Conservation (phyloP, 2,797 vertebrate genomes). For the Coendou prehensilis region DNA sequence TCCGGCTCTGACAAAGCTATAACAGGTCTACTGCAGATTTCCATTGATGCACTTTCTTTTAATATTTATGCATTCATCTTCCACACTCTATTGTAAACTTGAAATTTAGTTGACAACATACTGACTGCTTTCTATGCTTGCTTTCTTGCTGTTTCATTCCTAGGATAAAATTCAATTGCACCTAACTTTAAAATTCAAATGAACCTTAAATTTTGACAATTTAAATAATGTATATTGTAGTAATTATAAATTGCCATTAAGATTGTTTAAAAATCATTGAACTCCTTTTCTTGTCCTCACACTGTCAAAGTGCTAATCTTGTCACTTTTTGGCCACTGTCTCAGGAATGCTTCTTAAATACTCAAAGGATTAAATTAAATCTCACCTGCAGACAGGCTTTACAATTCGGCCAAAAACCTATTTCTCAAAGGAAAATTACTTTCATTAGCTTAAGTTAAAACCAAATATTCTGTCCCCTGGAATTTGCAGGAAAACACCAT, state of each 20-base stretch:
- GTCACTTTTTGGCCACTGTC: constrained; percentile 85
- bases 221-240: constrained; percentile 79
- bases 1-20: not conserved
- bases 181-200: constrained; percentile 69
- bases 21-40: not conserved
- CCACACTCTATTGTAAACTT: constrained; percentile 54
- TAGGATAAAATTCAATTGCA: constrained; percentile 46
- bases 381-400: constrained; percentile 88
- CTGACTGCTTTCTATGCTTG: constrained; percentile 59
- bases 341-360: constrained; percentile 89
- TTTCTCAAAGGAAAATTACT: constrained; percentile 87
- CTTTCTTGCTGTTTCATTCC: constrained; percentile 74
- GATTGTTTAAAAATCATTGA: constrained; percentile 80
- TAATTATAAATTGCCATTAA: constrained; percentile 73
- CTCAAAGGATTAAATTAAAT: constrained; percentile 89
- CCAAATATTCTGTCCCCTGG: constrained; percentile 76
- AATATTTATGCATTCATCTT: not conserved
- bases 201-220: constrained; percentile 67
- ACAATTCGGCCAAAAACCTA: constrained; percentile 82
- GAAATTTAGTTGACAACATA: constrained; percentile 70
- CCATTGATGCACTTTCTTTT: not conserved
- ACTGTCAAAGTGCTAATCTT: constrained; percentile 88
- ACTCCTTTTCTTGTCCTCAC: constrained; percentile 79
- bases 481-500: constrained; percentile 85
- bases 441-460: constrained; percentile 87